These are phyloP conservation scores for Polydrusus pterygomalis DNA, from an alignment of 2,888 invertebrate species.

Conservation along the genomic window DNA sequence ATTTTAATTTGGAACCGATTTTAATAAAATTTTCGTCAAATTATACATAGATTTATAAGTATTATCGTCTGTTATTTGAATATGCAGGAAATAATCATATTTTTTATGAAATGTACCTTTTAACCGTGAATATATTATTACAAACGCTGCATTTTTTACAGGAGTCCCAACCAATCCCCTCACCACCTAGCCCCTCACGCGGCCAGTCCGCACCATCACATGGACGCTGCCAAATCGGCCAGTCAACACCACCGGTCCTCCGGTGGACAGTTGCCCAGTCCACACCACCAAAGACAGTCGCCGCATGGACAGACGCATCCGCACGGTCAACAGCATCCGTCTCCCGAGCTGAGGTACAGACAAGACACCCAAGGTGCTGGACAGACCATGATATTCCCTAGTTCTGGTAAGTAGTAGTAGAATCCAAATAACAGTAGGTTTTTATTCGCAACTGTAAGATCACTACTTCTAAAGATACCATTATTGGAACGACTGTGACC, in stretches of 20 bases:
- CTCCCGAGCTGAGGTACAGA: constrained; percentile 68
- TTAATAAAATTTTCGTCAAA: too few relatives aligned
- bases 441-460: too few relatives aligned
- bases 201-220: constrained; percentile 68
- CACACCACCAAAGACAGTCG: constrained; percentile 72
- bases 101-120: too few relatives aligned
- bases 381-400: constrained; percentile 66
- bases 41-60: too few relatives aligned
- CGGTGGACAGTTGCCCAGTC: constrained; percentile 71
- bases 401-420: constrained; percentile 44
- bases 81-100: too few relatives aligned
- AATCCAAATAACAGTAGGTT: too few relatives aligned
- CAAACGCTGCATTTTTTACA: constrained; percentile 60
- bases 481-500: too few relatives aligned
- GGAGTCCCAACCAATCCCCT: constrained; percentile 72
- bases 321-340: constrained; percentile 68
- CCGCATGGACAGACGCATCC: constrained; percentile 69
- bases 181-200: constrained; percentile 68
- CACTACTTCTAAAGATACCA: too few relatives aligned
- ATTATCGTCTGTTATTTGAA: too few relatives aligned
- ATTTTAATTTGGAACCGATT: too few relatives aligned
- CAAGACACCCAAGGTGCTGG: constrained; percentile 63
- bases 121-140: too few relatives aligned
- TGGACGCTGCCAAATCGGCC: constrained; percentile 67
- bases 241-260: constrained; percentile 54